A percentile compares a stretch with the other conserved stretches of the same genome.
phyloP scores from a whole-genome alignment of 2,888 invertebrate genomes.

The Zhuqinia jingwanae region DNA sequence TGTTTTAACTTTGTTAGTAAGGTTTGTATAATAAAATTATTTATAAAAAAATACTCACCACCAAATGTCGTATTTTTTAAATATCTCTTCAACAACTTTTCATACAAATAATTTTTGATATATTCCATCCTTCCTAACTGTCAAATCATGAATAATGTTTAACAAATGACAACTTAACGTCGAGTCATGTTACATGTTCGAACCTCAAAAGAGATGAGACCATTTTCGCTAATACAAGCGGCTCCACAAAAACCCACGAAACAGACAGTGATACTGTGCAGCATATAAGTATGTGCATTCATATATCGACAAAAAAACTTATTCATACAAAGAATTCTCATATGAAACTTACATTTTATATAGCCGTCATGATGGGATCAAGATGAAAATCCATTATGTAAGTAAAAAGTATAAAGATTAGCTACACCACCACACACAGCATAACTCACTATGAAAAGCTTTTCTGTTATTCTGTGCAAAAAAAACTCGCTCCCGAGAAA shows the following conservation, averaged over 20 bases:
- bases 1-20: background rate
- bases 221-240: background rate
- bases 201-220: background rate
- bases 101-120: background rate
- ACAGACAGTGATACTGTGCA: no score
- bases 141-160: constrained; percentile 43
- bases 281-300: no score
- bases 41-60: background rate
- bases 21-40: background rate
- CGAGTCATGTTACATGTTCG: background rate
- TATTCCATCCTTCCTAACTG: constrained; percentile 3
- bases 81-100: background rate
- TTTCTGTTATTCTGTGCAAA: constrained; percentile 19
- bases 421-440: background rate
- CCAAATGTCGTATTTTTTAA: background rate
- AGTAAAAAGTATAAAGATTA: background rate
- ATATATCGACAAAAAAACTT: background rate
- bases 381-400: background rate
- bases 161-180: constrained; percentile 33
- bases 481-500: constrained; percentile 48
- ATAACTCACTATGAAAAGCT: no score
- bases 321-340: background rate
- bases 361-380: no score
- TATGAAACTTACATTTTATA: background rate
- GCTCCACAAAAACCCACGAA: no score